Base-by-base conservation (phyloP, 2,113 vertebrate species). In the Oncorhynchus mykiss region DNA sequence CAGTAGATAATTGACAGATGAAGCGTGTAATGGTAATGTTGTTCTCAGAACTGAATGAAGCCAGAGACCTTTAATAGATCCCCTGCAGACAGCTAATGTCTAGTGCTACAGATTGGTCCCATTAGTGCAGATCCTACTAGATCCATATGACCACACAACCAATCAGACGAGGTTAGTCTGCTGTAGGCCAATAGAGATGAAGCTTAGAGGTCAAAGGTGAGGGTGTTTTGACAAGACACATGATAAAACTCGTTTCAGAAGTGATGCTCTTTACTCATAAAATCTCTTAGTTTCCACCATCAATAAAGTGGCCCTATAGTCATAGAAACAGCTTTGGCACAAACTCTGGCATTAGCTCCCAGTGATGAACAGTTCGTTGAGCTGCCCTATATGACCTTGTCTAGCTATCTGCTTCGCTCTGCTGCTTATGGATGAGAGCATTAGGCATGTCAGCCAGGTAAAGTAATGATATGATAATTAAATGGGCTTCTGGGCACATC, bases 401-500 rank as follows among this genome's bases (percentile, higher is more conserved):
- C 51, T 54, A 54, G 51, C 51, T 54, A 16, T 54, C 51, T 18
- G 5, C 51, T 16, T 54, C 16, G 12, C 51, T 54, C 12, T 14
- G 51, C 51, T 16, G 59, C 59, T 24, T 62, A 62, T 22, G 67
- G 69, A 22, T 49, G 69, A 49, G 69, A 0, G 29, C 39, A 69
- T 34, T 59, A 60, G 12, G 24, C 22, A 51, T 9, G 48, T 60
- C 25, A 39, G 20, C 69, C 59, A 22, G 51, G 16, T 54, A 24
- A 11, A 13, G 18, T 16, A 57, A 51, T 29, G 70, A 45, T 76
- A 34, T 25, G 76, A 64, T 59, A 45, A 83, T 82, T 84, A 73
- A 83, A 85, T 74, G 68, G 68, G 80, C 77, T 73, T 85, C 72
- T 77, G 65, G 75, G 72, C 71, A 80, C 54, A 69, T 48, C 82